Conservation (phyloP, 2,113 vertebrate species). For the Sapayoa aenigma region DNA sequence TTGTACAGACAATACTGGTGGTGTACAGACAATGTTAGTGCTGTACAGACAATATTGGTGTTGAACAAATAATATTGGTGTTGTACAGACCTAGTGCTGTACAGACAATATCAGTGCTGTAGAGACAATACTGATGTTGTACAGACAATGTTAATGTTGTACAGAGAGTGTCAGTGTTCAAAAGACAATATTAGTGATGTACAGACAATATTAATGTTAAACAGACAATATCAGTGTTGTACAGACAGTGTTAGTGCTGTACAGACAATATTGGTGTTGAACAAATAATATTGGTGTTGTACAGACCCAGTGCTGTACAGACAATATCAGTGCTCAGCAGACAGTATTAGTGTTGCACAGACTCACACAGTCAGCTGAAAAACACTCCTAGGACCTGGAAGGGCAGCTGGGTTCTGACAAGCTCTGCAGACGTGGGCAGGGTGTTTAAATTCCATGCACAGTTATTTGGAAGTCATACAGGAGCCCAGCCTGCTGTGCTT, state of each 20-base stretch:
- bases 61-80: neutral
- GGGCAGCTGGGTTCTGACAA: neutral
- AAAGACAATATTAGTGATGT: too few species aligned
- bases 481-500: neutral
- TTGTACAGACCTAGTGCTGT: neutral
- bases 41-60: too few species aligned
- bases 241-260: neutral
- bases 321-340: too few species aligned
- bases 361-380: neutral
- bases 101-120: too few species aligned
- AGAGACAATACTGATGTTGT: too few species aligned
- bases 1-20: too few species aligned
- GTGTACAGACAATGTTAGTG: too few species aligned
- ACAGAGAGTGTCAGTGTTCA: too few species aligned
- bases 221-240: neutral
- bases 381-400: neutral
- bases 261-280: neutral
- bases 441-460: neutral
- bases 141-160: too few species aligned
- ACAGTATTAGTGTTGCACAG: neutral
- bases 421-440: neutral
- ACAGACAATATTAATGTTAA: too few species aligned
- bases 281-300: too few species aligned
- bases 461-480: neutral
- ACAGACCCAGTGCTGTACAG: neutral